Evolutionary conservation across 2,797 vertebrate genomes (phyloP).

Genomic region (Darevskia mixta): DNA sequence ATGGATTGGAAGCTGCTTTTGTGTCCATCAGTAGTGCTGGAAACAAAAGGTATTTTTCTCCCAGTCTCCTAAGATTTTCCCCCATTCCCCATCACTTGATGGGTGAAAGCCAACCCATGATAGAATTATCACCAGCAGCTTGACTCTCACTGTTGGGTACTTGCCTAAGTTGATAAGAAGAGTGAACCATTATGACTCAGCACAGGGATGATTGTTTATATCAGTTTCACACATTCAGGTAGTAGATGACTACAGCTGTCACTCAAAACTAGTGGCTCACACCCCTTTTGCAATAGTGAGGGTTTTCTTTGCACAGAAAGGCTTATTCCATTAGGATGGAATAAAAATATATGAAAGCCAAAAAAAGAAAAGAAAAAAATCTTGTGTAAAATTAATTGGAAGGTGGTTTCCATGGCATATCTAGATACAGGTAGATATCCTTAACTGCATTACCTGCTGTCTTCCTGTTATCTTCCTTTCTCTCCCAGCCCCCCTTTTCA

Average conservation of each 20-base stretch:
- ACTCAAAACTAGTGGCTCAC: neutral
- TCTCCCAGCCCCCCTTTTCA: neutral
- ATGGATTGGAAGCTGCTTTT: neutral
- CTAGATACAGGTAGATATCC: neutral
- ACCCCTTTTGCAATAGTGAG: neutral
- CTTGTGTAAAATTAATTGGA: too few relatives aligned
- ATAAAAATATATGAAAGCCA: neutral
- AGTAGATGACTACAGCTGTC: neutral
- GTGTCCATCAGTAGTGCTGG: neutral
- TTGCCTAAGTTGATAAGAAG: neutral
- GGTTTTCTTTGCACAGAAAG: neutral
- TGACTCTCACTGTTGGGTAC: conserved; percentile 9
- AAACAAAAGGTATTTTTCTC: neutral
- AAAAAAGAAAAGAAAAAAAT: neutral
- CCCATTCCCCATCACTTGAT: too few relatives aligned
- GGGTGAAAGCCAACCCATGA: neutral
- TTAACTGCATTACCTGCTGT: neutral
- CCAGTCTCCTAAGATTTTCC: neutral
- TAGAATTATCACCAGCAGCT: neutral
- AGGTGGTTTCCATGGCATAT: neutral
- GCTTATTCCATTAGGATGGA: neutral
- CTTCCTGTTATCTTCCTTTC: neutral
- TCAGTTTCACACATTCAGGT: conserved; percentile 9
- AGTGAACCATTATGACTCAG: neutral
- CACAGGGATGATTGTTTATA: neutral